Evolutionary conservation across 2,113 vertebrate genomes (phyloP).

Genomic region (Ibidorhyncha struthersii): DNA sequence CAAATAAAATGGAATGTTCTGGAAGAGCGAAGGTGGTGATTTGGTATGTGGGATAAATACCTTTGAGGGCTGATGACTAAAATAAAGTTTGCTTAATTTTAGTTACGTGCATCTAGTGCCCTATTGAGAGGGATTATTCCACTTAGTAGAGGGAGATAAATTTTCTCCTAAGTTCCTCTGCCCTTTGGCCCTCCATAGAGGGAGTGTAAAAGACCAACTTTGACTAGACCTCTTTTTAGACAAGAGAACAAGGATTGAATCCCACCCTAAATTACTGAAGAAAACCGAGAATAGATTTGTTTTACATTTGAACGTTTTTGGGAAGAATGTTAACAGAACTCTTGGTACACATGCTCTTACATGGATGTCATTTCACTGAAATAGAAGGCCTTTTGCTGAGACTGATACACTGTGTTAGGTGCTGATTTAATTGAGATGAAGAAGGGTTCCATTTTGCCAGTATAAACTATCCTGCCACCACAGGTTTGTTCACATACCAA

Average conservation of each 20-base stretch:
- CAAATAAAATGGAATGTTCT: background rate
- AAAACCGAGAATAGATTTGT: background rate
- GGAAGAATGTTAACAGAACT: background rate
- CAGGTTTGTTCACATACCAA: background rate
- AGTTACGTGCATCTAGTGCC: background rate
- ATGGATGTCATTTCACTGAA: background rate
- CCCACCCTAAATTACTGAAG: background rate
- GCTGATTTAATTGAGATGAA: background rate
- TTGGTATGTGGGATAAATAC: background rate
- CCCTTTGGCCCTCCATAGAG: background rate
- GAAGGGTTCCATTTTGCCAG: background rate
- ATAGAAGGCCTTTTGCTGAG: background rate
- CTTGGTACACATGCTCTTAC: fast-evolving
- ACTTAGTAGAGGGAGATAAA: background rate
- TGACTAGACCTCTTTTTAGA: background rate
- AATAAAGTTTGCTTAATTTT: background rate
- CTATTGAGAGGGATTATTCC: background rate
- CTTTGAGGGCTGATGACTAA: background rate
- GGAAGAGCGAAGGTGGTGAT: background rate
- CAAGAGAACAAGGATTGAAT: background rate
- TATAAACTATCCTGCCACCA: background rate
- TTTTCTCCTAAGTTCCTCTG: background rate
- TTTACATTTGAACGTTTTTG: background rate
- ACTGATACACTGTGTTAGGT: background rate
- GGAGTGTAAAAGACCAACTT: background rate